Evolutionary conservation across 2,113 vertebrate species (phyloP), one percentile per base, ranked within the genome.

Genomic region (Indicator indicator): DNA sequence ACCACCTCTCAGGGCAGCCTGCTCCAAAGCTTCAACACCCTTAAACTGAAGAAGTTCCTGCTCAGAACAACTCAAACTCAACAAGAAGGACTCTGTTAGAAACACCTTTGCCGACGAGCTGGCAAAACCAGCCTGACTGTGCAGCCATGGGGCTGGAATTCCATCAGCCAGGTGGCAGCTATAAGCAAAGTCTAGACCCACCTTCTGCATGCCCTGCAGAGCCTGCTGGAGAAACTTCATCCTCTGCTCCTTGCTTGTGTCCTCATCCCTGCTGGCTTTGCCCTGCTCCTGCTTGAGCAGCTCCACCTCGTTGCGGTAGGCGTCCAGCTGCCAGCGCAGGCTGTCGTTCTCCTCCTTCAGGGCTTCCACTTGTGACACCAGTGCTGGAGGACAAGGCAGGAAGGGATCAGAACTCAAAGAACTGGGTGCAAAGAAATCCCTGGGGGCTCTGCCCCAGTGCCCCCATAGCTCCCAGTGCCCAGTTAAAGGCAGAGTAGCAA

Each of bases 171-270:
- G 38, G 64, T 52, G 50, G 23, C 50, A 52, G 50, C 50, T 52
- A 24, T 13, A 7, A 24, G 28, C 30, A 20, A 46, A 74, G 12
- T 2, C n/a, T 4, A 0, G 18, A 23, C 94, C 36, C 97, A 99
- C 99, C 99, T 99, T 99, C 95, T 99, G 99, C 99, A 99, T 99
- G 93, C 99, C 99, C 96, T 99, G 99, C 70, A 99, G 98, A 55
- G 99, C 98, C 97, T 99, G 99, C 95, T 99, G 99, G 27, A 99
- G 98, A 94, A 99, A 98, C 94, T 98, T 98, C 97, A 99, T 97
- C 94, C 99, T 99, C 96, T 99, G 99, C 19, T 99, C 98, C 95
- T 98, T 99, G 48, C 98, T 98, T 86, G 96, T 96, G 79, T 99
- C 99, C 76, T 99, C 99, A 19, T 99, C 99, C 89, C 97, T 97